Base-by-base conservation (phyloP, 2,113 vertebrate species). In the Pangasianodon gigas region DNA sequence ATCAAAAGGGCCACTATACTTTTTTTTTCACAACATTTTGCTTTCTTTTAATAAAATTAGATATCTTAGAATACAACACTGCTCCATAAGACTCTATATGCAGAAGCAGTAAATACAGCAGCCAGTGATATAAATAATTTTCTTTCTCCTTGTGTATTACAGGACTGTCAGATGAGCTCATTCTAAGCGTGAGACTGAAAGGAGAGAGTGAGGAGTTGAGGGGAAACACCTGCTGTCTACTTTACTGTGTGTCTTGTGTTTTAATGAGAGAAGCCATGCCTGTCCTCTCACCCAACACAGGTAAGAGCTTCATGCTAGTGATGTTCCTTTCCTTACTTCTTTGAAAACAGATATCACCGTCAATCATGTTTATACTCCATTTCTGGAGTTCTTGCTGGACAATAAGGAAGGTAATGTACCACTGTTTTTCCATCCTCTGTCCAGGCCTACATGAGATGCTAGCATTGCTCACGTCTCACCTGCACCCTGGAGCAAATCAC, bases 391-490 rank as follows among this genome's bases (percentile, higher is more conserved):
- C 26, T 80, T 79, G 4, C 75, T 48, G 46, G 32, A 62, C 24
- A 79, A 16, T 24, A n/a, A 37, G 71, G 52, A 41, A 29, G 41
- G 21, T 82, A 41, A 52, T 29, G 58, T 65, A 32, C 32, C 19
- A 37, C 26, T 79, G 14, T 85, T 19, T 65, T 52, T 37, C 58
- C 87, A 14, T 81, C 5, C 79, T 91, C 8, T 13, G 87, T 90
- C 41, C 90, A 98, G 98, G 98, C 86, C 94, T 99, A 89, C 98
- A 99, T 26, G 98, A 99, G 94, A 97, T 97, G 85, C 95, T 99
- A 95, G 98, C 98, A 3, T 95, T 99, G 74, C 93, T 99, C 92
- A 99, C 97, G 4, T 98, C 98, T 89, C 98, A 98, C 92, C 96
- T 99, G n/a, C 96, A 96, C 90, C 98, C 98, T 0, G 97, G 97